Base-by-base conservation (phyloP, 1,140 invertebrate species). In the Oscheius sp. region DNA sequence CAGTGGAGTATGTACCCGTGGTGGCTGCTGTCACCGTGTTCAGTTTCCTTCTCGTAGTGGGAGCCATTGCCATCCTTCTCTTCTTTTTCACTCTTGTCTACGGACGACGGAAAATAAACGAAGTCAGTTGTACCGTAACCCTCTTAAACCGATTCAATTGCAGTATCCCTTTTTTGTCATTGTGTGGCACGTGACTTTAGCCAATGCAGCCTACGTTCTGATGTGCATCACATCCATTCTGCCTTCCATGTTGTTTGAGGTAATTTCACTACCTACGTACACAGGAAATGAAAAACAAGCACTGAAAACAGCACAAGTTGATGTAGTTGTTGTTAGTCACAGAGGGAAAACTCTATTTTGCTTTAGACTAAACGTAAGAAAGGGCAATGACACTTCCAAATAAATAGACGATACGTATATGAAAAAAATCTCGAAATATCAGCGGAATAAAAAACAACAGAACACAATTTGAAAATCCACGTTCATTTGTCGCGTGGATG, bases 151-250 rank as follows among this genome's bases (percentile, higher is more conserved):
- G 23, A 34, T 4, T 55, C 23, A 59, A n/a, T 68, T 68, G 35
- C 67, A 68, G 67, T 68, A 38, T 34, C 67, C 67, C 20, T 68
- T 68, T 31, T 68, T 68, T 31, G 55, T 55, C 28, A 68, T 68
- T 38, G 67, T 68, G 3, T 68, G 42, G 29, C 67, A 68, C 52
- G 15, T 68, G 32, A 68, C 67, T 20, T 32, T 35, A 3, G 67
- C 67, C 32, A 68, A 68, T 68, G 45, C 67, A 32, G 35, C 61
- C 35, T 55, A 49, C 36, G 55, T 68, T 13, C 1, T 59, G 2
- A 49, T 68, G 15, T 32, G 35, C 4, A 23, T 38, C 35, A 38
- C 67, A 3, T 38, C 67, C 20, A 55, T 68, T 20, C 46, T 68
- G 2, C 67, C 67, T 7, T 59, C 61, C 13, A 59, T 68, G 67